These are phyloP conservation scores for Aelia acuminata DNA, from an alignment of 2,888 invertebrate species.

Conservation along the genomic window DNA sequence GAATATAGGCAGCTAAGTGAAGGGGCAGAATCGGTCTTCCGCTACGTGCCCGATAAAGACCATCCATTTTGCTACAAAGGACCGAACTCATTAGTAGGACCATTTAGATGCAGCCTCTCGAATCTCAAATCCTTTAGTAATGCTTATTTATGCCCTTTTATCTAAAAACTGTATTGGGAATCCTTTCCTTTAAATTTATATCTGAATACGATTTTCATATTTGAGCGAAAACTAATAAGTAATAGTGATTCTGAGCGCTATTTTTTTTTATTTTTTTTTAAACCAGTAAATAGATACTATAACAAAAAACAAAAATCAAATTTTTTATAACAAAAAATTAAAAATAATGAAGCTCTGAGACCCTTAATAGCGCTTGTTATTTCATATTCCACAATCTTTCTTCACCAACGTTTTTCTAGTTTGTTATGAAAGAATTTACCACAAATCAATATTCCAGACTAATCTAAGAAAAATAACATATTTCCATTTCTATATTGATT, in stretches of 20 bases:
- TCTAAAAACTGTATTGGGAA: neutral
- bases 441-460: too few relatives aligned
- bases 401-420: too few relatives aligned
- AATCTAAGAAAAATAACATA: too few relatives aligned
- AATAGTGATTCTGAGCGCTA: neutral
- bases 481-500: too few relatives aligned
- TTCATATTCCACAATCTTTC: too few relatives aligned
- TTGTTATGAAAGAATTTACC: too few relatives aligned
- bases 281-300: too few relatives aligned
- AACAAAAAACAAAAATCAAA: too few relatives aligned
- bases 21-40: neutral
- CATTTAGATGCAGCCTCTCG: neutral
- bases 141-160: constrained; percentile 13
- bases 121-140: neutral
- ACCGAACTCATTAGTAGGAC: neutral
- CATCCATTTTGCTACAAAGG: constrained; percentile 5
- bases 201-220: neutral
- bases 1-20: neutral
- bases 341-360: too few relatives aligned
- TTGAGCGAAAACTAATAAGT: neutral
- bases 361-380: too few relatives aligned
- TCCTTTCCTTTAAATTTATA: neutral
- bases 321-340: too few relatives aligned
- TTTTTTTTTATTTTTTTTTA: too few relatives aligned
- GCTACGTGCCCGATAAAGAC: neutral